phyloP scores from a whole-genome alignment of 2,797 vertebrate genomes.

The Galaxias olidus region DNA sequence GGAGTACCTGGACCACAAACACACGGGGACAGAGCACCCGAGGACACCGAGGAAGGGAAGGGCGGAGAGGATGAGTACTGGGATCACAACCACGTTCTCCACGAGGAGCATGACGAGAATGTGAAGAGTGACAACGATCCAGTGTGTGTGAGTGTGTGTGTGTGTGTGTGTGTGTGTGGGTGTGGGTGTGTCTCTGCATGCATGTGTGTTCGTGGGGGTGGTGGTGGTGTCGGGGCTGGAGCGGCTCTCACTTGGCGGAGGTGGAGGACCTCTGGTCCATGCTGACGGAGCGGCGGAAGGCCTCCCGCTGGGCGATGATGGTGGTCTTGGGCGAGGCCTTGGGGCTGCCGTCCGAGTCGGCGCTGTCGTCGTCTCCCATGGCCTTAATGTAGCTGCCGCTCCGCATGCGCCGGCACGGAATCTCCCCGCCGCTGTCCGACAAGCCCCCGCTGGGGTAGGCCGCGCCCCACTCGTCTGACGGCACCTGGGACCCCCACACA shows the following conservation, averaged over 20 bases:
- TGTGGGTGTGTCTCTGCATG: neutral
- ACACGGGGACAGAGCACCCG: slow-evolving; percentile 3
- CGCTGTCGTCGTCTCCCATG: slow-evolving; percentile 98
- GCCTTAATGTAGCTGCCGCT: slow-evolving; percentile 99
- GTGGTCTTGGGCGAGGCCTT: slow-evolving; percentile 89
- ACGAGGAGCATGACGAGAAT: no score
- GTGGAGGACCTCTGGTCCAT: slow-evolving; percentile 91
- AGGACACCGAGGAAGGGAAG: no score
- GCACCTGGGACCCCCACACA: slow-evolving; percentile 78
- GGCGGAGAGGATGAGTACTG: no score
- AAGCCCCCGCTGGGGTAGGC: slow-evolving; percentile 80
- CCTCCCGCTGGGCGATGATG: slow-evolving; percentile 85
- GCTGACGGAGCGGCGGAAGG: slow-evolving; percentile 91
- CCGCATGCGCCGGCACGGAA: slow-evolving; percentile 96
- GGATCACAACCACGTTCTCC: no score
- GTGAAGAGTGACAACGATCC: neutral
- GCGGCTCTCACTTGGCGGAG: slow-evolving; percentile 41
- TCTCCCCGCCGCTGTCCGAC: slow-evolving; percentile 84
- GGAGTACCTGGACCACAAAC: slow-evolving; percentile 76
- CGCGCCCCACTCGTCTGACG: slow-evolving; percentile 92
- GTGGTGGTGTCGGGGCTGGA: no score
- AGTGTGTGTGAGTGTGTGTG: neutral
- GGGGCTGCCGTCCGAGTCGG: slow-evolving; percentile 89
- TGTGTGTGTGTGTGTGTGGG: neutral
- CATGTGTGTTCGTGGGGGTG: neutral